Evolutionary conservation across 2,888 invertebrate species (phyloP).

Genomic region (Tholera decimalis): DNA sequence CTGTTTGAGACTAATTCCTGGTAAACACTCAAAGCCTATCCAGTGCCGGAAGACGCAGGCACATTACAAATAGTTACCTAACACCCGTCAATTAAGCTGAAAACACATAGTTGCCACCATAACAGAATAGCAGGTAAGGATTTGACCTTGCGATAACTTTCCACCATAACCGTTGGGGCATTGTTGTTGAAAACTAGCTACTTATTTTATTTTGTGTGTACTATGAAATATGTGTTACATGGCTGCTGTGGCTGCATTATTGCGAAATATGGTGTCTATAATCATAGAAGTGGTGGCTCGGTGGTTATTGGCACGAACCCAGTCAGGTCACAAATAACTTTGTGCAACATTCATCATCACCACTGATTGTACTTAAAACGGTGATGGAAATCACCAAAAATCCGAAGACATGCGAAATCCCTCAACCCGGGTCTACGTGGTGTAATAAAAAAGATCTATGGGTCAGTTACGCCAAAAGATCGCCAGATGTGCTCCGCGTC

Average conservation of each 20-base stretch:
- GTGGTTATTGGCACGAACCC: no score
- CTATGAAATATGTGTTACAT: conserved; percentile 28
- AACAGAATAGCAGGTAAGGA: conserved; percentile 46
- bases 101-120: conserved; percentile 39
- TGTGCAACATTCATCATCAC: no score
- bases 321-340: no score
- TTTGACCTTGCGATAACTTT: conserved; percentile 52
- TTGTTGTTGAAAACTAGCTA: conserved; percentile 45
- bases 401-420: no score
- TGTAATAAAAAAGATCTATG: no score
- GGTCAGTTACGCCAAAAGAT: no score
- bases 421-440: no score
- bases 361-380: no score
- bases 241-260: not conserved
- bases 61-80: conserved; percentile 47
- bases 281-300: no score
- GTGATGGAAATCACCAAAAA: no score
- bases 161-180: conserved; percentile 48
- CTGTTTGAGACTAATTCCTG: not conserved
- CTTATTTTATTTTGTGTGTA: conserved; percentile 49
- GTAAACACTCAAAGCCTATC: not conserved
- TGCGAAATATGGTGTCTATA: not conserved
- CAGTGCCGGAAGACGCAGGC: conserved; percentile 27
- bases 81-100: conserved; percentile 53
- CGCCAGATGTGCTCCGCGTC: no score